Percentiles rank a stretch among this genome's conserved stretches.
phyloP scores from a whole-genome alignment of 2,113 vertebrate genomes.

The Burhinus oedicnemus region DNA sequence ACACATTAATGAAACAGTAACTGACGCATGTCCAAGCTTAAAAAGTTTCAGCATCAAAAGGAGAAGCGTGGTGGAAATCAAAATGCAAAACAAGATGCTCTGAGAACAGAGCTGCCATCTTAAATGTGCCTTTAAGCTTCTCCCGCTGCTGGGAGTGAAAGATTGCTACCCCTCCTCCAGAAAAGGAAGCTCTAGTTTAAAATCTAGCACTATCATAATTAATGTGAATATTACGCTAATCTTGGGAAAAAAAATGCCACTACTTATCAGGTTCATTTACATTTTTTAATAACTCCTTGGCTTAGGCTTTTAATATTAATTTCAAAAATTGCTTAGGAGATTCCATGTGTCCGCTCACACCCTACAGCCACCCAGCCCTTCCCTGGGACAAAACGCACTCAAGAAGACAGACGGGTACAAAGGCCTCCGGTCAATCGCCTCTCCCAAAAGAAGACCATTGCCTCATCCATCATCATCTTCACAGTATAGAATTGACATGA shows the following conservation, averaged over 20 bases:
- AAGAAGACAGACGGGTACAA: not conserved
- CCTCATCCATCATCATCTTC: not conserved
- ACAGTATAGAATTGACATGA: not conserved
- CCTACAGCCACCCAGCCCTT: not conserved
- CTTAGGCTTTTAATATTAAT: not conserved
- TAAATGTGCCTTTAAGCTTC: not conserved
- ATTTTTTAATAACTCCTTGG: slow-evolving; percentile 28
- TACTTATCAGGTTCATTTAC: slow-evolving; percentile 1
- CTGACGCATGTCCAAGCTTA: not conserved
- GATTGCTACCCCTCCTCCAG: not conserved
- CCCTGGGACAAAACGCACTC: not conserved
- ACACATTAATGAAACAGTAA: not conserved
- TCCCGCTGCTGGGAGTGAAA: not conserved
- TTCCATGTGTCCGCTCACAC: not conserved
- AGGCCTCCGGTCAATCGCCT: rapidly evolving
- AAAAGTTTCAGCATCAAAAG: not conserved
- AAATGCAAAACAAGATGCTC: not conserved
- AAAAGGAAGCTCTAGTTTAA: slow-evolving; percentile 5
- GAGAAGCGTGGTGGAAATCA: not conserved
- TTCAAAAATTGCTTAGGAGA: not conserved
- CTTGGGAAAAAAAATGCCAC: not conserved
- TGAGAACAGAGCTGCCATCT: not conserved
- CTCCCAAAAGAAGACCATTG: not conserved
- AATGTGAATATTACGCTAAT: not conserved
- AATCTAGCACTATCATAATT: not conserved